Evolutionary conservation across 2,888 invertebrate species (phyloP).

Genomic region (Melieria omissa): DNA sequence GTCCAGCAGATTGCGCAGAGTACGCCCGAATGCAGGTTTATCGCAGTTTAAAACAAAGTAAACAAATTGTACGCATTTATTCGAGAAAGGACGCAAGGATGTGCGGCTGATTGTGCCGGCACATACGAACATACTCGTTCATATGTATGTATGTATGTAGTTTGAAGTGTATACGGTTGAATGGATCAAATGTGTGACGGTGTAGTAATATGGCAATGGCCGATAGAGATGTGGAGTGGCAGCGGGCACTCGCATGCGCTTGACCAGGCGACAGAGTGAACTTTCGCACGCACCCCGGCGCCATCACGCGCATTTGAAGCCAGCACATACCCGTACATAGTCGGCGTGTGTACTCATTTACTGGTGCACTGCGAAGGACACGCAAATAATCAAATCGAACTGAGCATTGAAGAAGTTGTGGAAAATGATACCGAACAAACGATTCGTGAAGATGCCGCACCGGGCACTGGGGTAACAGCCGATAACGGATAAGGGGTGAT

Average conservation of each 20-base stretch:
- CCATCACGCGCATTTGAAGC: too few relatives aligned
- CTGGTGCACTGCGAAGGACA: too few relatives aligned
- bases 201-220: too few relatives aligned
- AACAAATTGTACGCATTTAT: constrained; percentile 23
- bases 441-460: too few relatives aligned
- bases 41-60: constrained; percentile 31
- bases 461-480: too few relatives aligned
- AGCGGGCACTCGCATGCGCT: constrained; percentile 14
- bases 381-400: too few relatives aligned
- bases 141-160: background rate
- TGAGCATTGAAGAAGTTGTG: too few relatives aligned
- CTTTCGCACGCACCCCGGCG: constrained; percentile 17
- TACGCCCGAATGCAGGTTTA: constrained; percentile 15
- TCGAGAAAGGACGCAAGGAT: constrained; percentile 2
- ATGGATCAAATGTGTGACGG: background rate
- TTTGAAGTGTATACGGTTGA: constrained; percentile 1
- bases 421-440: too few relatives aligned
- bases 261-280: constrained; percentile 14
- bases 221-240: background rate
- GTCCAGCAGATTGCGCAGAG: background rate
- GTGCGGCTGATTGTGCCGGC: background rate
- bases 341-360: too few relatives aligned
- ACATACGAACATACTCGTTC: background rate
- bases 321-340: background rate
- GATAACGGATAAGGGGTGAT: background rate